Conservation (phyloP, 2,797 vertebrate genomes). For the Enteromius anoplus region DNA sequence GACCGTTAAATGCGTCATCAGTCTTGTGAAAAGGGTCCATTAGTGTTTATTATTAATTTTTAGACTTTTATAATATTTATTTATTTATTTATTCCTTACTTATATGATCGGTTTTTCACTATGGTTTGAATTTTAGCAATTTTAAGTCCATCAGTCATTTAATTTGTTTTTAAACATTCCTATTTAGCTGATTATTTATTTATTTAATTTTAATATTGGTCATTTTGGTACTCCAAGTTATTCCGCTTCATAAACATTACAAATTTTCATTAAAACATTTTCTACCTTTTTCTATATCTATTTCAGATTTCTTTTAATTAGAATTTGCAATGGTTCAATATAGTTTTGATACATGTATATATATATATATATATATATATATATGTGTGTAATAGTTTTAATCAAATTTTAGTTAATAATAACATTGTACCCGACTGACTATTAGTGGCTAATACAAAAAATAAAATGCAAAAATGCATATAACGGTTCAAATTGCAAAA, state of each 20-base stretch:
- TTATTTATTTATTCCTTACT: background rate
- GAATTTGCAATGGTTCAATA: background rate
- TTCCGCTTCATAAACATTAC: background rate
- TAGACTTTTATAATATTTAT: background rate
- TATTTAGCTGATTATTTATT: background rate
- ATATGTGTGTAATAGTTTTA: no score
- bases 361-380: no score
- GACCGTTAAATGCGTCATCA: no score
- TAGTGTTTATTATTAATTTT: no score
- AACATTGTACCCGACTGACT: background rate
- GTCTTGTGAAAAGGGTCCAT: background rate
- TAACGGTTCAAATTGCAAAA: background rate
- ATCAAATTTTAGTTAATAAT: background rate
- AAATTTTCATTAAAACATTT: background rate
- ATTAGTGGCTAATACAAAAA: background rate
- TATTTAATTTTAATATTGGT: background rate
- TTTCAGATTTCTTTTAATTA: background rate
- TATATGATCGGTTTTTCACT: background rate
- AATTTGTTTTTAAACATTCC: background rate
- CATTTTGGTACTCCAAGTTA: background rate
- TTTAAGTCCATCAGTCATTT: background rate
- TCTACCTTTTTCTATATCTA: background rate
- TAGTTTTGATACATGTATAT: background rate
- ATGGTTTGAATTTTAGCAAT: background rate
- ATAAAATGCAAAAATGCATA: background rate